Conservation (phyloP, 2,113 vertebrate genomes). For the Stictonetta naevosa region DNA sequence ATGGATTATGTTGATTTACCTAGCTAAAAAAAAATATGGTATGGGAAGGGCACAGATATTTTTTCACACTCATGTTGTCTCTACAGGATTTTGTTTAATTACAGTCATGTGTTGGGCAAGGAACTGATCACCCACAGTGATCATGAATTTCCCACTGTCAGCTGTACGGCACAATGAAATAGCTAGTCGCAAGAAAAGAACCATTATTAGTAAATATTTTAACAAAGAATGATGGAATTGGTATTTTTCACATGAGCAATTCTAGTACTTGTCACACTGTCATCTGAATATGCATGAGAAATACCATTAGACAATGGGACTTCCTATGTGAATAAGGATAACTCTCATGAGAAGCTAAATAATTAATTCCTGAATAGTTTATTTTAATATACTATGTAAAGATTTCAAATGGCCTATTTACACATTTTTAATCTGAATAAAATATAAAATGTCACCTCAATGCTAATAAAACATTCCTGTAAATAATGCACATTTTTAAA, state of each 20-base stretch:
- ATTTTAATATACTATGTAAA: not conserved
- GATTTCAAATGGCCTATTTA: slow-evolving; percentile 50
- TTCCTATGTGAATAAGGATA: slow-evolving; percentile 24
- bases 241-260: slow-evolving; percentile 23
- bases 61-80: not conserved
- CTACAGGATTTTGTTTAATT: not conserved
- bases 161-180: not conserved
- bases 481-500: slow-evolving; percentile 56
- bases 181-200: not conserved
- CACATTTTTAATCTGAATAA: slow-evolving; percentile 27
- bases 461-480: slow-evolving; percentile 16
- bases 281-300: slow-evolving; percentile 14
- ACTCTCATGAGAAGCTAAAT: not conserved
- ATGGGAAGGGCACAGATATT: not conserved
- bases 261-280: not conserved
- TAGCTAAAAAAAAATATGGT: too few species aligned
- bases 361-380: slow-evolving; percentile 17
- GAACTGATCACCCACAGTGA: not conserved
- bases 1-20: too few species aligned
- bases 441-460: slow-evolving; percentile 41
- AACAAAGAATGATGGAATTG: not conserved
- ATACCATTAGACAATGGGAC: not conserved
- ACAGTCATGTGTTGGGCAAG: not conserved
- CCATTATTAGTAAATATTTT: not conserved
- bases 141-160: not conserved